Percentiles rank a stretch among this genome's conserved stretches.
These are phyloP conservation scores for Manis crassicaudata DNA, from an alignment of 2,797 vertebrate species.

Conservation along the genomic window DNA sequence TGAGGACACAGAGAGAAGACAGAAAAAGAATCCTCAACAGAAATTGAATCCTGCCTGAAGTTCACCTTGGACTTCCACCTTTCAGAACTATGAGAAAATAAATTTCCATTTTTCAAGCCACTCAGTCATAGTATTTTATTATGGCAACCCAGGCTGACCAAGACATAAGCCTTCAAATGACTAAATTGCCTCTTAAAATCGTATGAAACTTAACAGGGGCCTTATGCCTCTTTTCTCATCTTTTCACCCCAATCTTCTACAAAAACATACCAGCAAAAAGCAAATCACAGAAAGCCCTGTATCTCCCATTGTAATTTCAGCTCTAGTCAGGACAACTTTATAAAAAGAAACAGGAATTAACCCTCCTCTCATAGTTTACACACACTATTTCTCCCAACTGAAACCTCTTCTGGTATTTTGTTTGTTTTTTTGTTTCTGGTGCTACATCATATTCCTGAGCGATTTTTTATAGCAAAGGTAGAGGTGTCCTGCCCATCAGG, in stretches of 20 bases:
- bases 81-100: neutral
- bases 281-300: neutral
- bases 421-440: neutral
- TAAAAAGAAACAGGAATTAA: slow-evolving; percentile 13
- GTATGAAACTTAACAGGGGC: slow-evolving; percentile 29
- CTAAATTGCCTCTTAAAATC: slow-evolving; percentile 35
- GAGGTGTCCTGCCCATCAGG: neutral
- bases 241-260: neutral
- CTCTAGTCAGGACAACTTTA: neutral
- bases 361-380: neutral
- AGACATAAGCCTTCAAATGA: neutral
- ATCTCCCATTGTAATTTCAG: slow-evolving; percentile 42
- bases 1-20: neutral
- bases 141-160: neutral
- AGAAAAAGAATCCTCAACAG: neutral
- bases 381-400: neutral
- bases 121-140: neutral
- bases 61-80: neutral
- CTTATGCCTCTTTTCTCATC: neutral
- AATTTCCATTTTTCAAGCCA: neutral
- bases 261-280: neutral
- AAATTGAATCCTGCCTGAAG: neutral
- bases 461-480: neutral
- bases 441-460: too few relatives aligned
- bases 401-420: neutral